A percentile compares a stretch with the other conserved stretches of the same genome.
These are phyloP conservation scores for Gallinago media DNA, from an alignment of 2,113 vertebrate genomes.

Conservation along the genomic window DNA sequence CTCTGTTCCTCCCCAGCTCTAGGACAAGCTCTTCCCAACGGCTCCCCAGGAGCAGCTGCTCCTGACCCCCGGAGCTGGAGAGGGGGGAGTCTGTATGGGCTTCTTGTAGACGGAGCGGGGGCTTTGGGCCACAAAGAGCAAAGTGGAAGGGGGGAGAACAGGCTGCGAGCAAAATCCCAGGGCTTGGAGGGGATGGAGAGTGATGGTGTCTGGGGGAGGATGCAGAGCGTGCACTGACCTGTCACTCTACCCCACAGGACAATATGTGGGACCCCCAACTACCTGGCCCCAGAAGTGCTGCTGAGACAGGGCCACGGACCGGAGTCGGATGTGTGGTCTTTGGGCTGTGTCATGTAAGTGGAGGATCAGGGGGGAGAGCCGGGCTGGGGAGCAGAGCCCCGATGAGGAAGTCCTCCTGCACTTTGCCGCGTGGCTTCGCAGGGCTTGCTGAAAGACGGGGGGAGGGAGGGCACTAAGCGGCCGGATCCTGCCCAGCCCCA, in stretches of 20 bases:
- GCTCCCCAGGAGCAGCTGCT: conserved; percentile 54
- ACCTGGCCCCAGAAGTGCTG: conserved; percentile 97
- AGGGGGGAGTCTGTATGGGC: background rate
- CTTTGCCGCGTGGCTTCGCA: background rate
- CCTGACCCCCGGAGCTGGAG: background rate
- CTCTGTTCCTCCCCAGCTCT: conserved; percentile 39
- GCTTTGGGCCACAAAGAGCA: background rate
- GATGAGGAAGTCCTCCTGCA: background rate
- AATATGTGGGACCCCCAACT: conserved; percentile 99
- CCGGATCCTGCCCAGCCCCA: background rate
- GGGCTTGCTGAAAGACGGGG: background rate
- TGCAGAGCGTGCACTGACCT: background rate
- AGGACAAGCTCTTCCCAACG: conserved; percentile 34
- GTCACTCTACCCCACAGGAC: conserved; percentile 78
- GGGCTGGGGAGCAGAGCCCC: background rate
- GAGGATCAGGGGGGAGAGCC: rapidly evolving
- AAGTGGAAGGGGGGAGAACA: background rate
- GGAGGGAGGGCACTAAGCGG: background rate
- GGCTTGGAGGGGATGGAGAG: background rate
- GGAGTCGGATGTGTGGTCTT: conserved; percentile 95
- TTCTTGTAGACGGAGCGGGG: background rate
- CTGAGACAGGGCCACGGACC: conserved; percentile 95
- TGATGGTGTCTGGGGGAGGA: background rate
- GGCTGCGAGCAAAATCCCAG: background rate
- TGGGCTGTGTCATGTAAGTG: conserved; percentile 98